Percentiles rank a stretch among this genome's conserved stretches.
These are phyloP conservation scores for Drosophila lowei DNA, from an alignment of 1,140 invertebrate genomes.

Conservation along the genomic window DNA sequence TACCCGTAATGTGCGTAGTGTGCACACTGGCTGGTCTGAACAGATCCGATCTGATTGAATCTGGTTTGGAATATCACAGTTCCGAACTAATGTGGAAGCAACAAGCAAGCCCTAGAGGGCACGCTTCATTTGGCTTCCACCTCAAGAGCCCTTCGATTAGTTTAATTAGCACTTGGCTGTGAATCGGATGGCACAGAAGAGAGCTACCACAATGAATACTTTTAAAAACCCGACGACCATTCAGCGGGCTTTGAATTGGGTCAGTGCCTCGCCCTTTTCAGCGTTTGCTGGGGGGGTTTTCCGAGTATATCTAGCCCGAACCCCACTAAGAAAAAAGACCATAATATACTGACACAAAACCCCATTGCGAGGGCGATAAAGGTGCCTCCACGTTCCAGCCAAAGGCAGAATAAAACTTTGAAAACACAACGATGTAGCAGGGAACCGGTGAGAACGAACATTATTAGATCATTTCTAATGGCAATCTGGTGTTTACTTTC, in stretches of 20 bases:
- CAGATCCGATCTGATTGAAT: slow-evolving; percentile 13
- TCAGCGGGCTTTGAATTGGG: slow-evolving; percentile 58
- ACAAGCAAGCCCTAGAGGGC: slow-evolving; percentile 36
- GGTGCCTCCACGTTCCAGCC: slow-evolving; percentile 1
- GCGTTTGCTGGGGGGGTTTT: slow-evolving; percentile 5
- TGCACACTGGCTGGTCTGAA: not conserved
- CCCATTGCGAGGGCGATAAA: slow-evolving; percentile 49
- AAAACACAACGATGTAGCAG: too few relatives aligned
- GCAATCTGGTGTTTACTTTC: not conserved
- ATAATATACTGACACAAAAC: slow-evolving; percentile 1
- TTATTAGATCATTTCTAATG: slow-evolving; percentile 4
- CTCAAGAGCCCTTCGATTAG: slow-evolving; percentile 52
- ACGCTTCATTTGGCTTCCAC: slow-evolving; percentile 67
- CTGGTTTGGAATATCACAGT: slow-evolving; percentile 37
- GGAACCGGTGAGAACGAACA: not conserved
- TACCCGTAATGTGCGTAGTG: not conserved
- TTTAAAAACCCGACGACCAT: slow-evolving; percentile 28
- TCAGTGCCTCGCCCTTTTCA: slow-evolving; percentile 58
- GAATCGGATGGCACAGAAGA: slow-evolving; percentile 14
- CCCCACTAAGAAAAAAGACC: slow-evolving; percentile 9
- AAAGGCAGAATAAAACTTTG: too few relatives aligned
- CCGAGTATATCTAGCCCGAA: slow-evolving; percentile 16
- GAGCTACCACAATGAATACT: slow-evolving; percentile 3
- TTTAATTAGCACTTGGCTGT: slow-evolving; percentile 74
- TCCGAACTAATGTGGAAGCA: slow-evolving; percentile 4